These are phyloP conservation scores for Philypnodon macrostomus DNA, from an alignment of 2,797 vertebrate genomes.

Conservation along the genomic window DNA sequence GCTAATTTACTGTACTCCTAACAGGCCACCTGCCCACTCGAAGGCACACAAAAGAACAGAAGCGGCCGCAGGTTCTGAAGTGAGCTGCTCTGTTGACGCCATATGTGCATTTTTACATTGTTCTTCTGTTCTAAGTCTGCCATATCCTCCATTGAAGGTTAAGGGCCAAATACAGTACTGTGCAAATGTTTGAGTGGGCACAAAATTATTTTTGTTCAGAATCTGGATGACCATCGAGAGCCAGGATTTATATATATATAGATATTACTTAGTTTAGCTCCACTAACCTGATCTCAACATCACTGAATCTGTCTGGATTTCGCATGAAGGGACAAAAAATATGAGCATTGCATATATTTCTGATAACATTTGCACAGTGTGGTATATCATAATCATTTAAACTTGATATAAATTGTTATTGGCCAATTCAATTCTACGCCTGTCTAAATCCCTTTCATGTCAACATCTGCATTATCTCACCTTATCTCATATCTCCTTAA, in stretches of 20 bases:
- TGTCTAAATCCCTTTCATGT: slow-evolving; percentile 14
- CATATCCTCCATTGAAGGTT: slow-evolving; percentile 24
- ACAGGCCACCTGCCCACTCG: slow-evolving; percentile 22
- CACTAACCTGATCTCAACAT: too few species aligned
- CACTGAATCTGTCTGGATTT: slow-evolving; percentile 19
- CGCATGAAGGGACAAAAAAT: too few species aligned
- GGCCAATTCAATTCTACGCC: slow-evolving; percentile 33
- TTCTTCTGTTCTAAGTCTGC: slow-evolving; percentile 1
- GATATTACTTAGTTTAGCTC: too few species aligned
- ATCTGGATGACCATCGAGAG: too few species aligned
- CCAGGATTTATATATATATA: too few species aligned
- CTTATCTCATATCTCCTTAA: not conserved
- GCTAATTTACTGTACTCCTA: slow-evolving; percentile 8
- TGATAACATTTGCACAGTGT: too few species aligned
- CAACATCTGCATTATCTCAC: slow-evolving; percentile 27
- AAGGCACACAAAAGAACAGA: slow-evolving; percentile 21
- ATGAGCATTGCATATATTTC: too few species aligned
- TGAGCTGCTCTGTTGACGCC: slow-evolving; percentile 29
- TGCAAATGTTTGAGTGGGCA: too few species aligned
- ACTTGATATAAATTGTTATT: slow-evolving; percentile 25
- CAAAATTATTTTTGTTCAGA: too few species aligned
- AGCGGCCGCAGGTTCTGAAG: slow-evolving; percentile 11
- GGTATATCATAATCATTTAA: too few species aligned
- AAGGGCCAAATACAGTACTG: slow-evolving; percentile 20
- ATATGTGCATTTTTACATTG: slow-evolving; percentile 10